A percentile compares a stretch with the other conserved stretches of the same genome.
Conservation (phyloP, 2,113 vertebrate species). For the Mesembrinibis cayennensis region DNA sequence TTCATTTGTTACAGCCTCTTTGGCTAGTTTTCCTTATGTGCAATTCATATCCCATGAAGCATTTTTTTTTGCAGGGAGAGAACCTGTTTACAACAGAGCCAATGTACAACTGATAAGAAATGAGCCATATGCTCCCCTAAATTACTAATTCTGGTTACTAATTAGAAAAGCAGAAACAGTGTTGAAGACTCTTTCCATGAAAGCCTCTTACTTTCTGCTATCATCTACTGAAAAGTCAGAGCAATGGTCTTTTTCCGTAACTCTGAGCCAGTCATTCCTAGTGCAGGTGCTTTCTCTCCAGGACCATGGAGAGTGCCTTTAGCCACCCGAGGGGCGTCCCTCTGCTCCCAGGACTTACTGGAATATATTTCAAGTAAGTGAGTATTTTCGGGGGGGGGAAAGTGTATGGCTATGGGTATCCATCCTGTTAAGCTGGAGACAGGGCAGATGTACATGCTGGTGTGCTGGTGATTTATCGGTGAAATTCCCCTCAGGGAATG, state of each 20-base stretch:
- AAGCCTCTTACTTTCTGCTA: neutral
- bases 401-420: neutral
- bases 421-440: neutral
- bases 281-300: neutral
- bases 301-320: slow-evolving; percentile 24
- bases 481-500: neutral
- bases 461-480: neutral
- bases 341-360: rapidly evolving
- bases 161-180: neutral
- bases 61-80: neutral
- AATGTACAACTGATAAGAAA: neutral
- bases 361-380: rapidly evolving
- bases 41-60: neutral
- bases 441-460: neutral
- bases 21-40: neutral
- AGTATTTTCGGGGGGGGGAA: rapidly evolving
- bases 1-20: neutral
- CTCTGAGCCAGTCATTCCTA: rapidly evolving
- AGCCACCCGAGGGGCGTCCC: rapidly evolving
- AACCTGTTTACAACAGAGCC: neutral
- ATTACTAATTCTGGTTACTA: neutral
- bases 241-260: rapidly evolving
- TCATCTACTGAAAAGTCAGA: rapidly evolving
- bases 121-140: neutral
- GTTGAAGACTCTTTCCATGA: neutral